phyloP scores from a whole-genome alignment of 1,140 invertebrate genomes.

The Zaprionus nigranus region DNA sequence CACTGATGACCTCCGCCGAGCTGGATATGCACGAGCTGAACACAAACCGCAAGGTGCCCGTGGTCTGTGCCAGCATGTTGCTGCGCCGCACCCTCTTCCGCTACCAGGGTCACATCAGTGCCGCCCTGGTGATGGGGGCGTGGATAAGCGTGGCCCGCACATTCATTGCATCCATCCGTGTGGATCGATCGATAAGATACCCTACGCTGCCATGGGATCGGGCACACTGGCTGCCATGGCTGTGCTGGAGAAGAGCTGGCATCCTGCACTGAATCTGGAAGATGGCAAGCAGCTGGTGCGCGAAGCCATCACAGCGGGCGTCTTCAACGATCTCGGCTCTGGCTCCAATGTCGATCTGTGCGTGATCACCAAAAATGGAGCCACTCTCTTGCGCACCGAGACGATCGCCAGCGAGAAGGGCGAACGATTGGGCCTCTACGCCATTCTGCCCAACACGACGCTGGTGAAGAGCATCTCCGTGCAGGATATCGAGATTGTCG shows the following conservation, averaged over 20 bases:
- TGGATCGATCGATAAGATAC: constrained; percentile 95
- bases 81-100: constrained; percentile 97
- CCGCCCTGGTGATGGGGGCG: constrained; percentile 97
- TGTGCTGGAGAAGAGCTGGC: constrained; percentile 96
- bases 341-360: constrained; percentile 98
- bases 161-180: constrained; percentile 97
- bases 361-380: constrained; percentile 93
- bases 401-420: constrained; percentile 94
- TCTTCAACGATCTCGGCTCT: constrained; percentile 98
- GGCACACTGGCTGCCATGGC: constrained; percentile 98
- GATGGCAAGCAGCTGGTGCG: constrained; percentile 96
- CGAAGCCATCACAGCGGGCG: constrained; percentile 97
- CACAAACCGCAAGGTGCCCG: constrained; percentile 93
- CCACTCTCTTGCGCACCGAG: constrained; percentile 93
- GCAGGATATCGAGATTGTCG: constrained; percentile 39
- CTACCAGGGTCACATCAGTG: constrained; percentile 97
- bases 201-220: constrained; percentile 98
- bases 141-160: constrained; percentile 91
- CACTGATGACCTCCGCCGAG: constrained; percentile 94
- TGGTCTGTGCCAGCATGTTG: constrained; percentile 94
- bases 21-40: constrained; percentile 96
- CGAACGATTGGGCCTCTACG: constrained; percentile 55
- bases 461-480: constrained; percentile 63
- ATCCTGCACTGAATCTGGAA: constrained; percentile 91
- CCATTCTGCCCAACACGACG: constrained; percentile 68